Evolutionary conservation across 1,140 invertebrate genomes (phyloP).

Genomic region (Trachymyrmex cornetzi): DNA sequence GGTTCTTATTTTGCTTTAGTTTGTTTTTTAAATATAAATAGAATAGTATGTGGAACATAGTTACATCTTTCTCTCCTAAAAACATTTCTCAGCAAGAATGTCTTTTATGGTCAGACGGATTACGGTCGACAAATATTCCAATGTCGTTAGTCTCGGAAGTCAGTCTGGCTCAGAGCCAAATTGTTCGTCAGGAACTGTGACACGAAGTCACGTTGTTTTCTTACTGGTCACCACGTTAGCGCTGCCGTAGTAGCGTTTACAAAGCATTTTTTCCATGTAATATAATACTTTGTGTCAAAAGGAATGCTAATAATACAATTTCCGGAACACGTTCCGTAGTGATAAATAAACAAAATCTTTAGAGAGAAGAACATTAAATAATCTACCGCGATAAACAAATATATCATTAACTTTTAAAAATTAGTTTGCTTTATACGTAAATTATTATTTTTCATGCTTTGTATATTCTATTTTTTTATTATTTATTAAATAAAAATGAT

Average conservation of each 20-base stretch:
- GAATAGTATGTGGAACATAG: neutral
- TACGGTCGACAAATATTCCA: constrained; percentile 69
- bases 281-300: constrained; percentile 23
- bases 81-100: constrained; percentile 7
- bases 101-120: constrained; percentile 45
- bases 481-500: neutral
- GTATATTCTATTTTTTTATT: neutral
- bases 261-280: constrained; percentile 55
- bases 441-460: neutral
- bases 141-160: constrained; percentile 69
- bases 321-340: neutral
- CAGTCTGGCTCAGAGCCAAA: constrained; percentile 61
- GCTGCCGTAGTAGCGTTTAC: constrained; percentile 30
- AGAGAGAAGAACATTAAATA: neutral
- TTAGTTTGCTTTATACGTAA: too few species aligned
- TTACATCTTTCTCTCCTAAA: neutral
- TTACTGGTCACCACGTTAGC: constrained; percentile 28
- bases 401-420: neutral
- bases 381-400: neutral
- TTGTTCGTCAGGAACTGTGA: constrained; percentile 61
- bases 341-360: neutral
- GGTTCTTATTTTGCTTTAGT: neutral
- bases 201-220: constrained; percentile 42
- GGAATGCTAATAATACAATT: neutral
- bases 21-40: neutral